Evolutionary conservation across 2,113 vertebrate species (phyloP).

Genomic region (Archilochus colubris): DNA sequence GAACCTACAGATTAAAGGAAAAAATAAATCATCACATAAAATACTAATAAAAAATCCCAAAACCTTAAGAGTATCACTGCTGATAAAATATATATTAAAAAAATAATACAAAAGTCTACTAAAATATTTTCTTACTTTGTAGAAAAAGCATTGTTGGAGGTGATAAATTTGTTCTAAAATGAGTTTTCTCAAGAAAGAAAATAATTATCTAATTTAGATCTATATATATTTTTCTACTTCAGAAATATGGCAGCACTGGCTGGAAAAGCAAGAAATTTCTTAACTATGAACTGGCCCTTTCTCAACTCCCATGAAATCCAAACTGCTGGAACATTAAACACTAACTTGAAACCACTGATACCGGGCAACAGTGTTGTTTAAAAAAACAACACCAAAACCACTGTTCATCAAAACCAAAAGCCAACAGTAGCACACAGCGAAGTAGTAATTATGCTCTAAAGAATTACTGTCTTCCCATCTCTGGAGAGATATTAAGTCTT

Average conservation of each 20-base stretch:
- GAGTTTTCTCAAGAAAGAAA: neutral
- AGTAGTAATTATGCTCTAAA: neutral
- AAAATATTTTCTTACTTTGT: neutral
- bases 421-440: neutral
- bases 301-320: constrained; percentile 7
- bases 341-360: neutral
- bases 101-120: neutral
- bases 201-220: neutral
- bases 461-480: neutral
- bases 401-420: constrained; percentile 1
- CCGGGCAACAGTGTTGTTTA: neutral
- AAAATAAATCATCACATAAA: neutral
- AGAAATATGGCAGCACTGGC: neutral
- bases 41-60: neutral
- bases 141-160: neutral
- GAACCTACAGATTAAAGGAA: neutral
- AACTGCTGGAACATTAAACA: neutral
- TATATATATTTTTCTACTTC: neutral
- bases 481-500: neutral
- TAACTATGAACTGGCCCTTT: neutral
- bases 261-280: neutral
- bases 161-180: neutral
- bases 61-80: neutral
- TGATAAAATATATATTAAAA: neutral
- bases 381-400: neutral